A percentile compares a stretch with the other conserved stretches of the same genome.
Evolutionary conservation across 2,797 vertebrate genomes (phyloP).

Genomic region (Liasis olivaceus): DNA sequence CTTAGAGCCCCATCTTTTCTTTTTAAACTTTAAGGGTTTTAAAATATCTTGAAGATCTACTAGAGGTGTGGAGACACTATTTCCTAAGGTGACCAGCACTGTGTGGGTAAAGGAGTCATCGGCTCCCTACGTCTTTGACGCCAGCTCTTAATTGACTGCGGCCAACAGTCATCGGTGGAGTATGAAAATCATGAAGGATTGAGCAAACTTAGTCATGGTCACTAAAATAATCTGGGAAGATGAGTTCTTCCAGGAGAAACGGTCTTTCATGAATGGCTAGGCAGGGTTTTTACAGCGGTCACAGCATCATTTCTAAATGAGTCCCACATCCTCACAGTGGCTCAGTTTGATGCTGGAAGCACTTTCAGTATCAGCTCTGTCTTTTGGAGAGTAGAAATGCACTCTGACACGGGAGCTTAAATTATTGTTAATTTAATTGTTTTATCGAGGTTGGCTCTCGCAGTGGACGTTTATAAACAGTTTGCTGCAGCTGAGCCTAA

Average conservation of each 20-base stretch:
- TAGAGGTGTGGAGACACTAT: neutral
- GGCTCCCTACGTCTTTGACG: too few species aligned
- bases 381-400: too few species aligned
- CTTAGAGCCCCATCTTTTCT: neutral
- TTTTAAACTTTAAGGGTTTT: neutral
- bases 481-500: neutral
- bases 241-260: neutral
- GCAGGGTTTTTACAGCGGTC: neutral
- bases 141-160: too few species aligned
- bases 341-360: too few species aligned
- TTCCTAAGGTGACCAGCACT: neutral
- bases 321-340: neutral
- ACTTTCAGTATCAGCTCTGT: neutral
- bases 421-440: too few species aligned
- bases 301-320: neutral
- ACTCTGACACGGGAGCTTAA: too few species aligned
- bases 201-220: too few species aligned
- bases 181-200: slow-evolving; percentile 30
- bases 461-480: too few species aligned
- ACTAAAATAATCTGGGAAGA: neutral
- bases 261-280: neutral
- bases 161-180: neutral
- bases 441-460: too few species aligned
- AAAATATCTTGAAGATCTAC: slow-evolving; percentile 23
- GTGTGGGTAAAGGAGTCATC: neutral